These are phyloP conservation scores for Pristiophorus japonicus DNA, from an alignment of 2,113 vertebrate genomes.

Conservation along the genomic window DNA sequence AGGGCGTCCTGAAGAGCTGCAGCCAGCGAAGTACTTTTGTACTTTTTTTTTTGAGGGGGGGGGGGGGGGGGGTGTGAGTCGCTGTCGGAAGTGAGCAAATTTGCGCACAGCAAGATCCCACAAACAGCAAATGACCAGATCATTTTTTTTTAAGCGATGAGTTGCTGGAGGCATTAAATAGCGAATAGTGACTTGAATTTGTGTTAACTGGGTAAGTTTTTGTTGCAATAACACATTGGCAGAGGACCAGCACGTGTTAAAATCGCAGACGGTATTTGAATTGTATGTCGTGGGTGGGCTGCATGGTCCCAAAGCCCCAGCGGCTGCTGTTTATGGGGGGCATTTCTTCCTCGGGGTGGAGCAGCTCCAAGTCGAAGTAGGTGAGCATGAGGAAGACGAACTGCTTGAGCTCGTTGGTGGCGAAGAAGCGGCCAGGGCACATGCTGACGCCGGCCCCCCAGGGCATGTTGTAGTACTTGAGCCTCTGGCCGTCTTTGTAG, in stretches of 20 bases:
- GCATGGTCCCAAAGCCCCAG: slow-evolving; percentile 76
- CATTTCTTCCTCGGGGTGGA: slow-evolving; percentile 54
- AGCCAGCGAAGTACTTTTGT: too few relatives aligned
- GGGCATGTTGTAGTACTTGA: slow-evolving; percentile 81
- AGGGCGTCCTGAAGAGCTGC: too few relatives aligned
- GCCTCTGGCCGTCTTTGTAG: slow-evolving; percentile 69
- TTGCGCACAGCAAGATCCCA: too few relatives aligned
- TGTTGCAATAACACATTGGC: slow-evolving; percentile 10
- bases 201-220: background rate
- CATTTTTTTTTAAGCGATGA: slow-evolving; percentile 58
- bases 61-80: too few relatives aligned
- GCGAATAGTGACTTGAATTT: too few relatives aligned
- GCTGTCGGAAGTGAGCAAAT: too few relatives aligned
- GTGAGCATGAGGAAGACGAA: slow-evolving; percentile 76
- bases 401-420: slow-evolving; percentile 76
- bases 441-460: slow-evolving; percentile 49
- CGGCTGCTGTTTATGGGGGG: slow-evolving; percentile 63
- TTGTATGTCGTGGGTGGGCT: slow-evolving; percentile 62
- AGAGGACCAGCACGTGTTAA: too few relatives aligned
- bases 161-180: background rate
- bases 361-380: slow-evolving; percentile 78
- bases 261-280: slow-evolving; percentile 66
- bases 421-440: slow-evolving; percentile 69
- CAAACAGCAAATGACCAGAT: slow-evolving; percentile 47
- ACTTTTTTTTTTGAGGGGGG: too few relatives aligned